A percentile compares a stretch with the other conserved stretches of the same genome.
These are phyloP conservation scores for Cichladusa arquata DNA, from an alignment of 2,113 vertebrate genomes.

Conservation along the genomic window DNA sequence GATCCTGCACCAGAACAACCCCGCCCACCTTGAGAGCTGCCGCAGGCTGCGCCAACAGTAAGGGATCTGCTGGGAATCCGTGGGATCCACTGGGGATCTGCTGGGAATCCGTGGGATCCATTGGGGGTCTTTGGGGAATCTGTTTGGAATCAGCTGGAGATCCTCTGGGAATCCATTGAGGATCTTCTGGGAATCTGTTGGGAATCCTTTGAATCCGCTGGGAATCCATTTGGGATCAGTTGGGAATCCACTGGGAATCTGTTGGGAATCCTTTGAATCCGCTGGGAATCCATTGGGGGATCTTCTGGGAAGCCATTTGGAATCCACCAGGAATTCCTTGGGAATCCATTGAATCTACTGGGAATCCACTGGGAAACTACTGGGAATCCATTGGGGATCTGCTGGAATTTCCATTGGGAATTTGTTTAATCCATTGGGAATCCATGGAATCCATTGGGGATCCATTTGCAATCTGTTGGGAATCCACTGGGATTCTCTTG, in stretches of 20 bases:
- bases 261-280: neutral
- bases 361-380: no score
- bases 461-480: fast-evolving
- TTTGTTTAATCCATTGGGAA: neutral
- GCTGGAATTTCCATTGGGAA: no score
- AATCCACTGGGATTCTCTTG: neutral
- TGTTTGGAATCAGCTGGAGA: no score
- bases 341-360: no score
- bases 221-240: no score
- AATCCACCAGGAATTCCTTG: no score
- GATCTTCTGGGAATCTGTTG: no score
- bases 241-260: no score
- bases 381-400: neutral
- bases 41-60: constrained; percentile 82
- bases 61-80: neutral
- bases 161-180: no score
- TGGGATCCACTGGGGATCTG: no score
- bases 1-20: constrained; percentile 89
- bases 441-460: neutral
- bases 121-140: no score
- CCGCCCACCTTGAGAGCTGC: constrained; percentile 85
- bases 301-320: neutral
- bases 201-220: no score
- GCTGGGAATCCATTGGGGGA: neutral
- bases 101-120: neutral